A percentile compares a stretch with the other conserved stretches of the same genome.
Evolutionary conservation across 1,140 invertebrate genomes (phyloP).

Genomic region (Copidosoma floridanum): DNA sequence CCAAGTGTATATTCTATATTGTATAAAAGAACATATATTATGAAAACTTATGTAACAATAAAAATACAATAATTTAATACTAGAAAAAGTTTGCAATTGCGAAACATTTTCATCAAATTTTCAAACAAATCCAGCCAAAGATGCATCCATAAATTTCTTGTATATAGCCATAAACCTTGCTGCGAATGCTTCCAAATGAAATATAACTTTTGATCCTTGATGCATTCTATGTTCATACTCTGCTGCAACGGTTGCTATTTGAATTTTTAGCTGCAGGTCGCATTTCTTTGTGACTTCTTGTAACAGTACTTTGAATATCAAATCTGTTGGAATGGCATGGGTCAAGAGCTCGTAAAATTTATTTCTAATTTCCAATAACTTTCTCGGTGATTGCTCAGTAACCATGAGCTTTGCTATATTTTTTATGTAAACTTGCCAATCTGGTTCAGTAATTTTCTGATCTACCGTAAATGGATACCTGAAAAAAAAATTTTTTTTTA

Average conservation of each 20-base stretch:
- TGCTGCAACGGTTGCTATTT: conserved; percentile 82
- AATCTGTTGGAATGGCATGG: conserved; percentile 90
- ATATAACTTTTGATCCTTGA: conserved; percentile 90
- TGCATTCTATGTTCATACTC: conserved; percentile 88
- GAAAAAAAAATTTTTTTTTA: conserved; percentile 24
- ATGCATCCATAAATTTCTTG: conserved; percentile 78
- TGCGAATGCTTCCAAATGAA: conserved; percentile 95
- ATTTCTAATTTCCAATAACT: conserved; percentile 80
- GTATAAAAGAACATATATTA: no score
- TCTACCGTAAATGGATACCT: conserved; percentile 80
- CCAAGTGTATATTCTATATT: no score
- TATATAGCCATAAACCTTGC: conserved; percentile 95
- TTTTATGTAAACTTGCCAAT: conserved; percentile 89
- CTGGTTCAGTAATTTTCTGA: conserved; percentile 82
- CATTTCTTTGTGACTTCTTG: conserved; percentile 85
- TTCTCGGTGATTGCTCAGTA: conserved; percentile 82
- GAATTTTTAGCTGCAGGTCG: conserved; percentile 83
- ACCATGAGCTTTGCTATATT: conserved; percentile 88
- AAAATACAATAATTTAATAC: no score
- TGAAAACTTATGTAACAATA: no score
- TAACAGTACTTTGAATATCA: conserved; percentile 89
- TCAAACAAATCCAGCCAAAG: conserved; percentile 52
- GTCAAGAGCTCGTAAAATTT: conserved; percentile 91
- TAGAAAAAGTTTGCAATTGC: no score
- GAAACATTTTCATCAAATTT: neutral